phyloP scores from a whole-genome alignment of 2,888 invertebrate species.

The Polydrusus tereticollis region DNA sequence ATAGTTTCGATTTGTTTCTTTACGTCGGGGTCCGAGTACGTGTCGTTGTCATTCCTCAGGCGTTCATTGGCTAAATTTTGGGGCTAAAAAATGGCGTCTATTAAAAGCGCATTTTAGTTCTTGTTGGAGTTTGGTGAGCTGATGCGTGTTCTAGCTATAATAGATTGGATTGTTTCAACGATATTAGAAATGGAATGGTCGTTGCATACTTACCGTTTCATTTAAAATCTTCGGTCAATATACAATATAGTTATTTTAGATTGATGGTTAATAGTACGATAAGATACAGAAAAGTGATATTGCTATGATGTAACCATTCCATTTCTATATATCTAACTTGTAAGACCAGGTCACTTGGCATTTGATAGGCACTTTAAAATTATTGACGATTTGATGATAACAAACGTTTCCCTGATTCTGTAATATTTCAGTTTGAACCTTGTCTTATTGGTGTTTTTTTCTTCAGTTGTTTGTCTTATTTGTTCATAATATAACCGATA shows the following conservation, averaged over 20 bases:
- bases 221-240: neutral
- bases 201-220: neutral
- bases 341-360: no score
- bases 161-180: neutral
- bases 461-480: no score
- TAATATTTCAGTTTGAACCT: no score
- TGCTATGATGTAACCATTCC: no score
- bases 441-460: no score
- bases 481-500: no score
- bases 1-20: constrained; percentile 72
- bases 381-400: no score
- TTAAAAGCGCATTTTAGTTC: constrained; percentile 52
- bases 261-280: neutral
- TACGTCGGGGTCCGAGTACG: constrained; percentile 52
- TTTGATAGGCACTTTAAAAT: no score
- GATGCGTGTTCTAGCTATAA: neutral
- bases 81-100: constrained; percentile 55
- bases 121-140: neutral
- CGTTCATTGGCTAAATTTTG: constrained; percentile 61
- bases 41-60: constrained; percentile 42
- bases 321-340: constrained; percentile 12
- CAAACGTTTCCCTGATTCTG: no score
- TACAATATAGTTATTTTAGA: neutral
- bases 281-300: no score
- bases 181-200: constrained; percentile 25